These are phyloP conservation scores for Chrysomallon squamiferum DNA, from an alignment of 1,140 invertebrate genomes.

Conservation along the genomic window DNA sequence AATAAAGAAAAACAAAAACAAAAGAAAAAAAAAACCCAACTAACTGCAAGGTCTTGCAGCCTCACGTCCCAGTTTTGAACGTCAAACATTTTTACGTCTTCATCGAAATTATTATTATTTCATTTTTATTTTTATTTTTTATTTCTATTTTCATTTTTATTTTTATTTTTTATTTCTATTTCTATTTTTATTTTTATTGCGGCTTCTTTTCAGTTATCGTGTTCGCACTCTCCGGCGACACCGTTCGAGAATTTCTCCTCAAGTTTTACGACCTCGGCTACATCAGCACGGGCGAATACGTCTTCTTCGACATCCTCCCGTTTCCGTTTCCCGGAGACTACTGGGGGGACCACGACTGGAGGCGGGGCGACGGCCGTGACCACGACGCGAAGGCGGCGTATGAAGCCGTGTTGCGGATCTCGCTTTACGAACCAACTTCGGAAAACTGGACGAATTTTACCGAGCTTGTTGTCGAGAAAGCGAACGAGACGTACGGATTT, in stretches of 20 bases:
- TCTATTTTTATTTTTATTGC: neutral
- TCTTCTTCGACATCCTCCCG: constrained; percentile 85
- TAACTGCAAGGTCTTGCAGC: too few relatives aligned
- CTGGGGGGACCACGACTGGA: constrained; percentile 43
- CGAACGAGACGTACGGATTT: constrained; percentile 76
- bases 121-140: too few relatives aligned
- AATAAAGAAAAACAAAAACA: too few relatives aligned
- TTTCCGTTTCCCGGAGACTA: constrained; percentile 69
- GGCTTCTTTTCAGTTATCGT: constrained; percentile 74
- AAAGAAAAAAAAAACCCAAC: too few relatives aligned
- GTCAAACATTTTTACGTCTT: too few relatives aligned
- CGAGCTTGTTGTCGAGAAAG: constrained; percentile 76
- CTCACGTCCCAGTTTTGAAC: too few relatives aligned
- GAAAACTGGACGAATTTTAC: constrained; percentile 69
- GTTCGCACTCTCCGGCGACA: constrained; percentile 79
- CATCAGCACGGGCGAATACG: constrained; percentile 87
- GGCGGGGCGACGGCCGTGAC: constrained; percentile 27
- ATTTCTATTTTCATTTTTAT: too few relatives aligned
- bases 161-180: too few relatives aligned
- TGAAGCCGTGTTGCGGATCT: constrained; percentile 85
- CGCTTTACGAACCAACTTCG: constrained; percentile 74
- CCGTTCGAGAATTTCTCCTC: constrained; percentile 84
- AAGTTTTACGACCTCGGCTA: constrained; percentile 79
- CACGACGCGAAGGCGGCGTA: constrained; percentile 80
- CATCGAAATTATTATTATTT: too few relatives aligned